Evolutionary conservation across 2,797 vertebrate species (phyloP).

Genomic region (Chlorospingus flavigularis): DNA sequence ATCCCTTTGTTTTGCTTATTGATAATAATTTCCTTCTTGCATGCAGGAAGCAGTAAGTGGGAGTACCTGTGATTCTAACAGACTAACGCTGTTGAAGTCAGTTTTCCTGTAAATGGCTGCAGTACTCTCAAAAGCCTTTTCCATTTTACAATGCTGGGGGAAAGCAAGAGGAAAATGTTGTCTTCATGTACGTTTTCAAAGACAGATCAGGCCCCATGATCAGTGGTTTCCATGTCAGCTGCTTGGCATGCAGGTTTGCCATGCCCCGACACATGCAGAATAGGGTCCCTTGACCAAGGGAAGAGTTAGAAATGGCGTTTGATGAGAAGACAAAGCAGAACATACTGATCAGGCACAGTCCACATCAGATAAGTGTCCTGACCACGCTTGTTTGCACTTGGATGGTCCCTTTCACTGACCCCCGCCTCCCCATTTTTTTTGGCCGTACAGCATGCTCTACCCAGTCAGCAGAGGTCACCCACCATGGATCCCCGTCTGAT

Average conservation of each 20-base stretch:
- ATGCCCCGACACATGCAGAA: not conserved
- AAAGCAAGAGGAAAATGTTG: not conserved
- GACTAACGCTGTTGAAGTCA: not conserved
- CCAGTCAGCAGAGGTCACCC: not conserved
- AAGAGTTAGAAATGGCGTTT: not conserved
- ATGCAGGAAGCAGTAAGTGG: not conserved
- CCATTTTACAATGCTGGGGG: not conserved
- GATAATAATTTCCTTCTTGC: not conserved
- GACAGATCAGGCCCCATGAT: not conserved
- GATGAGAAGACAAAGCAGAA: not conserved
- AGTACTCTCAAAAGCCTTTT: not conserved
- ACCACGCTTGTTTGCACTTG: fast-evolving
- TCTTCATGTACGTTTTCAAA: not conserved
- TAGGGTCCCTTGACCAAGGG: not conserved
- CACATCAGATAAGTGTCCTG: not conserved
- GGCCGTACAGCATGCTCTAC: not conserved
- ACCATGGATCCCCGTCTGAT: not conserved
- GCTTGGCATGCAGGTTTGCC: not conserved
- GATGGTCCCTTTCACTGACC: not conserved
- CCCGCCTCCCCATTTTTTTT: fast-evolving
- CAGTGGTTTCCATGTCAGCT: not conserved
- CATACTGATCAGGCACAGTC: not conserved
- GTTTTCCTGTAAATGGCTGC: not conserved
- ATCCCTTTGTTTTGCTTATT: not conserved
- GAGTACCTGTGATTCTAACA: not conserved